phyloP scores from a whole-genome alignment of 2,888 invertebrate genomes.

The Capitulum mitella region DNA sequence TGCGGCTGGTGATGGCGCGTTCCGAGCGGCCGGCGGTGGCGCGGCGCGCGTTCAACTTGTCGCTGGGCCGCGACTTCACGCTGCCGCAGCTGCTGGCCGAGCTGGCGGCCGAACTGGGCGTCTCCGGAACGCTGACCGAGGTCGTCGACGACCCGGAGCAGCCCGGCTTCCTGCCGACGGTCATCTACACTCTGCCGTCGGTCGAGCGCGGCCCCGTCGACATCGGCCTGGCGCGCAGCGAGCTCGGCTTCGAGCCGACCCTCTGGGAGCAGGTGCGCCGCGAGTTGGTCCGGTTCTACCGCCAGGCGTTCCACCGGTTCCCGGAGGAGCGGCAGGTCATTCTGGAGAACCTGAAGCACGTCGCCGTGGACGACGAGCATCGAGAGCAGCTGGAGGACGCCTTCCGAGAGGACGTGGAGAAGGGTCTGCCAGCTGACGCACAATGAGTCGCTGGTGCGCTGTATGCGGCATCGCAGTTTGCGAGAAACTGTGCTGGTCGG shows the following conservation, averaged over 20 bases:
- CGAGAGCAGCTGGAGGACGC: not conserved
- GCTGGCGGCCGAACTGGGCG: not conserved
- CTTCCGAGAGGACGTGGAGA: not conserved
- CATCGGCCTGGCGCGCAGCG: not conserved
- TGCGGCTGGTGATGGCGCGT: not conserved
- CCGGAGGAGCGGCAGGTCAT: not conserved
- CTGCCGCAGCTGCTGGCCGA: constrained; percentile 2
- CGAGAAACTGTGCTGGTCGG: no score
- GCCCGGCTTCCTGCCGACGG: not conserved
- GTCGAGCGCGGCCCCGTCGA: not conserved
- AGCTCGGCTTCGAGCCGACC: not conserved
- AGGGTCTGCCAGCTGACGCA: no score
- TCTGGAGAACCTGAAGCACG: not conserved
- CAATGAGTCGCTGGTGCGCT: no score
- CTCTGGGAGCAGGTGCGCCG: constrained; percentile 6
- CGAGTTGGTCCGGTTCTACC: not conserved
- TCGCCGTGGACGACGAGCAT: not conserved
- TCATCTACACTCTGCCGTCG: not conserved
- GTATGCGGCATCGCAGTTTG: no score
- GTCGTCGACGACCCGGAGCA: not conserved
- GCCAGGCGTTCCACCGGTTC: not conserved
- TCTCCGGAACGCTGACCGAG: not conserved
- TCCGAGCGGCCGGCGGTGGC: not conserved
- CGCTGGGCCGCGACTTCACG: not conserved
- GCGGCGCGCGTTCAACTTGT: not conserved